Evolutionary conservation across 2,797 vertebrate species (phyloP).

Genomic region (Pipistrellus nathusii): DNA sequence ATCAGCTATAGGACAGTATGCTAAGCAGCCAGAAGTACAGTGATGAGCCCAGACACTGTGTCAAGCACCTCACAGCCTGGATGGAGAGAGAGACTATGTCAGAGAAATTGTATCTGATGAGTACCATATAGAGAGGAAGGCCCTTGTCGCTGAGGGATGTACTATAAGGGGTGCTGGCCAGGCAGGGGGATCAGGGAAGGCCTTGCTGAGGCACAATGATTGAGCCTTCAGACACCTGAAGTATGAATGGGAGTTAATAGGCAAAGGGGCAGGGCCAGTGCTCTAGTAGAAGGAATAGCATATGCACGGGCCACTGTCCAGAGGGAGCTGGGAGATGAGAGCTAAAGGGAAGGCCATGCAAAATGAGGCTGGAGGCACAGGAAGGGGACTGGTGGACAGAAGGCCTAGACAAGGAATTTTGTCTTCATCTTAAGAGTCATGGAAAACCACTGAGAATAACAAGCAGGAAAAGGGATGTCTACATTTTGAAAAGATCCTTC

Average conservation of each 20-base stretch:
- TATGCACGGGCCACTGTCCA: background rate
- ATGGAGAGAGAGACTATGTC: background rate
- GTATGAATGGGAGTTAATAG: background rate
- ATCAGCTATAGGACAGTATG: background rate
- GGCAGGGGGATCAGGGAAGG: background rate
- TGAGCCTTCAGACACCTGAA: background rate
- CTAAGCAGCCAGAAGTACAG: background rate
- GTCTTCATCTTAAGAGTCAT: background rate
- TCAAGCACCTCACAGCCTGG: background rate
- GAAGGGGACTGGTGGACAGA: too few species aligned
- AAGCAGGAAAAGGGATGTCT: background rate
- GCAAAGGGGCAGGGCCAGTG: background rate
- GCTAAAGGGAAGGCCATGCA: background rate
- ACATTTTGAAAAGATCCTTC: slow-evolving; percentile 13
- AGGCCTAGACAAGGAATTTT: background rate
- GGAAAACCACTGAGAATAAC: background rate
- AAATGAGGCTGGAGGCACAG: background rate
- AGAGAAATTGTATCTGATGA: background rate
- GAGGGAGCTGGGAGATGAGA: background rate
- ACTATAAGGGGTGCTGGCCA: background rate
- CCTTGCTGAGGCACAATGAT: background rate
- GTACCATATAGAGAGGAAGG: background rate
- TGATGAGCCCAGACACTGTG: background rate
- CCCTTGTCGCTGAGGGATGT: background rate
- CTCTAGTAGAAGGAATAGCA: background rate